These are phyloP conservation scores for Chionis minor DNA, from an alignment of 2,113 vertebrate genomes.

Conservation along the genomic window DNA sequence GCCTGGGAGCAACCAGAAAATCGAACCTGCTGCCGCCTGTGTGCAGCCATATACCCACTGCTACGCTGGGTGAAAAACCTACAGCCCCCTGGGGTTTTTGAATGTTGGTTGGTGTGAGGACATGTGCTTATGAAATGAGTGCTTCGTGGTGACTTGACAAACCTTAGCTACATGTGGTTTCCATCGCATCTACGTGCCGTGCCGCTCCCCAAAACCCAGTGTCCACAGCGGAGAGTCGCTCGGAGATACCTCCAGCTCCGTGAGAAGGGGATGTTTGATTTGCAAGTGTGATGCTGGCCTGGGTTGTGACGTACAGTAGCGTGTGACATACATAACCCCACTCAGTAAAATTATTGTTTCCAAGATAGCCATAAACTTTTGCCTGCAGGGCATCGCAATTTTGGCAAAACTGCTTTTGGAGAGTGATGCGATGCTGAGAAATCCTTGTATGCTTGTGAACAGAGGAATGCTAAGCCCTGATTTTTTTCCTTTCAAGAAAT, in stretches of 20 bases:
- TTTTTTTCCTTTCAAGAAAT: neutral
- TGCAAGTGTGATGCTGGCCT: neutral
- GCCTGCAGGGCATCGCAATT: neutral
- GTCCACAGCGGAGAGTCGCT: neutral
- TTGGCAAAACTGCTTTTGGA: neutral
- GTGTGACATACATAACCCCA: rapidly evolving
- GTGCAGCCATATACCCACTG: neutral
- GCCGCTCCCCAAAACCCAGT: neutral
- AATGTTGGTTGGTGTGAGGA: neutral
- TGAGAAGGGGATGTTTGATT: neutral
- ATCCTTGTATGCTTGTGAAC: neutral
- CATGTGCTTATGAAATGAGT: rapidly evolving
- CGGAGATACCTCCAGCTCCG: rapidly evolving
- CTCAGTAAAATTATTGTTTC: neutral
- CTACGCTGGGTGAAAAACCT: neutral
- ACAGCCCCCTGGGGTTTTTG: neutral
- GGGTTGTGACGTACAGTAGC: neutral
- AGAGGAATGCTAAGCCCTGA: neutral
- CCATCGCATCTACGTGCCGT: rapidly evolving
- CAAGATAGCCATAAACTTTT: neutral
- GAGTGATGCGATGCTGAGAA: neutral
- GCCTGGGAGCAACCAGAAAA: neutral
- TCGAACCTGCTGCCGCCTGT: neutral
- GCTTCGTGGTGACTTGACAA: neutral
- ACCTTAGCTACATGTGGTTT: rapidly evolving